Percentiles rank a stretch among this genome's conserved stretches.
Conservation (phyloP, 2,797 vertebrate species). For the Amblyopsis hoosieri region DNA sequence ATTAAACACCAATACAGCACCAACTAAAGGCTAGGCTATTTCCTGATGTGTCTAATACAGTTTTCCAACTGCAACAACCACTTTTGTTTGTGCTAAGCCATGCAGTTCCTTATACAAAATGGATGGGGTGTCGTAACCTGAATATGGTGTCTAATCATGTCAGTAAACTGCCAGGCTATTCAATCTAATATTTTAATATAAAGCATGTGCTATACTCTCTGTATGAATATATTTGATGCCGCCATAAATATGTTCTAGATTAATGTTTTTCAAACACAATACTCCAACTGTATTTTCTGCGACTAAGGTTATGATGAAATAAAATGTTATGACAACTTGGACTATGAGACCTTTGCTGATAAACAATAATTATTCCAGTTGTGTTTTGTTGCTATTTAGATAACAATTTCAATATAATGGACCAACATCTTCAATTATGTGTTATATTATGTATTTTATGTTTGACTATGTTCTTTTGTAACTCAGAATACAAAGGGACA, state of each 20-base stretch:
- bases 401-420: constrained; percentile 1
- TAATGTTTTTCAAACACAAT: too few species aligned
- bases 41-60: constrained; percentile 12
- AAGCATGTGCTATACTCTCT: too few species aligned
- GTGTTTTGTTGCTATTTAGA: not conserved
- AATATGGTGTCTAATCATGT: constrained; percentile 24
- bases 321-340: not conserved
- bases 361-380: not conserved
- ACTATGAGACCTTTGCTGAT: not conserved
- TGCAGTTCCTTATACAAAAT: constrained; percentile 38
- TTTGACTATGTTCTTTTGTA: constrained; percentile 12
- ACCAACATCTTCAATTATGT: constrained; percentile 23
- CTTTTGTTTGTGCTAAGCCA: constrained; percentile 34
- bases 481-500: constrained; percentile 22
- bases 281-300: too few species aligned
- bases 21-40: too few species aligned
- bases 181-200: not conserved
- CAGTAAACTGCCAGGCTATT: constrained; percentile 6
- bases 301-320: too few species aligned
- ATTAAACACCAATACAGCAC: too few species aligned
- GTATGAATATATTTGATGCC: too few species aligned
- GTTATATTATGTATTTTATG: constrained; percentile 35
- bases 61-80: constrained; percentile 15
- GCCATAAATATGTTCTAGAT: too few species aligned
- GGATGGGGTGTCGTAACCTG: constrained; percentile 32